Conservation (phyloP, 92 coral and sea anemone species). For the Porites evermanni region DNA sequence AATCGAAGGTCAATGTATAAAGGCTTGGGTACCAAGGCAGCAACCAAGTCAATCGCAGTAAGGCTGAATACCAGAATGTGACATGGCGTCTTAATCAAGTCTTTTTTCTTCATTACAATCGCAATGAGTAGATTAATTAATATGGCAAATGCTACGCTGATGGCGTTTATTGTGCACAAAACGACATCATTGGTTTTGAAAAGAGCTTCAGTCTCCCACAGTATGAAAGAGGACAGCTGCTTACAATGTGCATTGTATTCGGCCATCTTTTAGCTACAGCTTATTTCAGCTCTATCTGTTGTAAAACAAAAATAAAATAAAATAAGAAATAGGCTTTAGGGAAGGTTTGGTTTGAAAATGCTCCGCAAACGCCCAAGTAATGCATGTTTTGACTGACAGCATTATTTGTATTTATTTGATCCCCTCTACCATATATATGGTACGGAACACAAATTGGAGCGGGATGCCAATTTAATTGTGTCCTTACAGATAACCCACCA, state of each 20-base stretch:
- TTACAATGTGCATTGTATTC: not conserved
- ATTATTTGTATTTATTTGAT: too few relatives aligned
- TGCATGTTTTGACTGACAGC: too few relatives aligned
- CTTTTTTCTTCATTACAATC: slow-evolving; percentile 1
- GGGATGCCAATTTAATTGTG: too few relatives aligned
- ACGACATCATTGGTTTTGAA: slow-evolving; percentile 1
- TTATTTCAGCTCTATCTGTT: too few relatives aligned
- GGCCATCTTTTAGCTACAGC: not conserved
- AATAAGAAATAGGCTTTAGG: too few relatives aligned
- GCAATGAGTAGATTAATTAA: slow-evolving; percentile 13
- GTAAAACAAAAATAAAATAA: too few relatives aligned
- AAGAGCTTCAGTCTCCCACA: slow-evolving; percentile 7
- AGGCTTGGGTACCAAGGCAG: slow-evolving; percentile 13
- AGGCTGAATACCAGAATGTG: slow-evolving; percentile 13
- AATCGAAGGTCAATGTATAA: slow-evolving; percentile 8
- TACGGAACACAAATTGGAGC: too few relatives aligned
- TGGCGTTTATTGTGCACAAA: not conserved
- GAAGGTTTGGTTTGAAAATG: too few relatives aligned
- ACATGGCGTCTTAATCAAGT: not conserved
- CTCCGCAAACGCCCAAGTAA: too few relatives aligned
- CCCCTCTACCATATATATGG: too few relatives aligned
- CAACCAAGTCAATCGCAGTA: not conserved
- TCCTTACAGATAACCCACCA: too few relatives aligned
- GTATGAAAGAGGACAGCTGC: not conserved
- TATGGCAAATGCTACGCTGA: not conserved